Evolutionary conservation across 2,888 invertebrate genomes (phyloP), one percentile per base, ranked within the genome.

Genomic region (Philonicus albiceps): DNA sequence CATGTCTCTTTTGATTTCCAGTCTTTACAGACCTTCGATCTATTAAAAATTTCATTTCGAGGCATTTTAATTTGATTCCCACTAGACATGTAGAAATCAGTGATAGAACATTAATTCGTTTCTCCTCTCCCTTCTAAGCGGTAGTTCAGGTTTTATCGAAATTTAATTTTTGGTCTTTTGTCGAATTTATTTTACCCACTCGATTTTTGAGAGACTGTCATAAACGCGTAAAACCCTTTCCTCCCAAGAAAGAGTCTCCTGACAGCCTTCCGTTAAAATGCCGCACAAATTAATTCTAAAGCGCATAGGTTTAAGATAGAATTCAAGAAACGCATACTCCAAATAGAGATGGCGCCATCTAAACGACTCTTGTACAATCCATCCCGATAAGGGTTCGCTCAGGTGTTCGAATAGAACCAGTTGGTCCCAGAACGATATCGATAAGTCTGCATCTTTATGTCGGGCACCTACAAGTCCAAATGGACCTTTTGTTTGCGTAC

Each of bases 371-470:
- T 30, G 43, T 30, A 8, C 76, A 19, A n/a, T 43, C 30, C 78
- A 80, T 8, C 31, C 6, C 80, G 80, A 80, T 80, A 80, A 49
- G 80, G 43, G 53, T 19, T 2, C 34, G 16, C 6, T 81, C 81
- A 81, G 81, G 55, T 81, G 81, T 81, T 81, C 81, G 55, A 34
- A 49, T 64, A 13, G 11, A 81, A 81, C 81, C 81, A 64, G 81
- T 64, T 55, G 53, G 81, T 31, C 22, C 19, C 19, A 37, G 64
- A 80, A 19, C 49, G 31, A 55, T 55, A 81, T 81, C 81, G 81
- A 81, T 81, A 81, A 81, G 81, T 34, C 34, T 64, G 30, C 81
- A 64, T 81, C 81, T 81, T 78, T 78, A 78, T 78, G 78, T 78
- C 49, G 27, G 64, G 43, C 78, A 78, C 78, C 49, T 78, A 78